Evolutionary conservation across 2,888 invertebrate genomes (phyloP).

Genomic region (Hylaea fasciaria): DNA sequence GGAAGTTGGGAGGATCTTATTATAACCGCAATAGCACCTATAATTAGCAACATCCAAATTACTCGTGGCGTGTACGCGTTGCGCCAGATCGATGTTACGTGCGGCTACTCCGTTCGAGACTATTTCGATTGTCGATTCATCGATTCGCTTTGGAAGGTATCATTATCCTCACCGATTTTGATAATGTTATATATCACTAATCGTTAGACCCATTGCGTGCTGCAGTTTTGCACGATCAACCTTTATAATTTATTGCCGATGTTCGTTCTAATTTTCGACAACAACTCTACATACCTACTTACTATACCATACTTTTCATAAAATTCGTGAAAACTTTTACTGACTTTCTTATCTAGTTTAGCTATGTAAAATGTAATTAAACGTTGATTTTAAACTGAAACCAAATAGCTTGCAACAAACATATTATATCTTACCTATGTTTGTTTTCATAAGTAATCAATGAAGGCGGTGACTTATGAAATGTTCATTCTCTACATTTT

Average conservation of each 20-base stretch:
- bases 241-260: background rate
- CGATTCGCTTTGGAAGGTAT: conserved; percentile 48
- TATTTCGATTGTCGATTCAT: conserved; percentile 57
- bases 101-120: conserved; percentile 66
- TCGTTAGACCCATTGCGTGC: conserved; percentile 30
- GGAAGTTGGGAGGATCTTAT: conserved; percentile 84
- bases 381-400: no score
- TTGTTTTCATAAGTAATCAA: background rate
- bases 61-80: conserved; percentile 75
- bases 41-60: conserved; percentile 83
- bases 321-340: no score
- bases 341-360: no score
- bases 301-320: no score
- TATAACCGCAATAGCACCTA: conserved; percentile 85
- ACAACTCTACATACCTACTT: no score
- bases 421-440: no score
- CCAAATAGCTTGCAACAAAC: no score
- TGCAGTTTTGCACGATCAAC: conserved; percentile 26
- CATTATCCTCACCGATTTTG: conserved; percentile 49
- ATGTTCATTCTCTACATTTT: background rate
- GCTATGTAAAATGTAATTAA: no score
- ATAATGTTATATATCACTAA: conserved; percentile 34
- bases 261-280: no score
- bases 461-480: conserved; percentile 13
- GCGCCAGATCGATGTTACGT: conserved; percentile 76